Conservation (phyloP, 2,797 vertebrate genomes). For the Buceros bicornis region DNA sequence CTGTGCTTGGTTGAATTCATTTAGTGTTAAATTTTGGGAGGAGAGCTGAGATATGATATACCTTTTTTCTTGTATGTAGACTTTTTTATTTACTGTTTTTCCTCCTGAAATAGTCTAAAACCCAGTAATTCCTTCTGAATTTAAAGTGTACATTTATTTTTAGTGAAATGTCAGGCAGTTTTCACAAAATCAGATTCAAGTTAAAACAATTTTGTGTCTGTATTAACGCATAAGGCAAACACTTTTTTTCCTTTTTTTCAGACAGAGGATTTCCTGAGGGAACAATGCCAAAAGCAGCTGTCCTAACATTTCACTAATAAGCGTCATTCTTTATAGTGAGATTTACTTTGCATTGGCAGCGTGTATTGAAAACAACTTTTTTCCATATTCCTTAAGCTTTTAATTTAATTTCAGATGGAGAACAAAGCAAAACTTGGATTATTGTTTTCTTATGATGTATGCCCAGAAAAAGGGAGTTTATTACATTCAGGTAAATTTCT, state of each 20-base stretch:
- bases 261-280: constrained; percentile 14
- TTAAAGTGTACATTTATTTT: not conserved
- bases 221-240: not conserved
- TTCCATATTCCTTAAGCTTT: constrained; percentile 4
- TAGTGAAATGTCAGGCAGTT: constrained; percentile 10
- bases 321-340: not conserved
- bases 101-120: not conserved
- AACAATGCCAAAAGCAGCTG: not conserved
- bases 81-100: not conserved
- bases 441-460: constrained; percentile 99
- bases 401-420: constrained; percentile 89
- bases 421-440: constrained; percentile 98
- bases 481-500: constrained; percentile 92
- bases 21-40: not conserved
- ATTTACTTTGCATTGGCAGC: not conserved
- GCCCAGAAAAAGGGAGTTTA: constrained; percentile 95
- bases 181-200: constrained; percentile 1
- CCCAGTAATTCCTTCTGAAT: not conserved
- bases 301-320: constrained; percentile 21
- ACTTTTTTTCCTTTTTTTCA: not conserved
- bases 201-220: not conserved
- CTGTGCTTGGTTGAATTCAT: not conserved
- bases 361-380: not conserved
- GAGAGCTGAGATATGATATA: not conserved
- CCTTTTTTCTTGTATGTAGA: not conserved